Base-by-base conservation (phyloP, 2,797 vertebrate genomes). In the Todus mexicanus region DNA sequence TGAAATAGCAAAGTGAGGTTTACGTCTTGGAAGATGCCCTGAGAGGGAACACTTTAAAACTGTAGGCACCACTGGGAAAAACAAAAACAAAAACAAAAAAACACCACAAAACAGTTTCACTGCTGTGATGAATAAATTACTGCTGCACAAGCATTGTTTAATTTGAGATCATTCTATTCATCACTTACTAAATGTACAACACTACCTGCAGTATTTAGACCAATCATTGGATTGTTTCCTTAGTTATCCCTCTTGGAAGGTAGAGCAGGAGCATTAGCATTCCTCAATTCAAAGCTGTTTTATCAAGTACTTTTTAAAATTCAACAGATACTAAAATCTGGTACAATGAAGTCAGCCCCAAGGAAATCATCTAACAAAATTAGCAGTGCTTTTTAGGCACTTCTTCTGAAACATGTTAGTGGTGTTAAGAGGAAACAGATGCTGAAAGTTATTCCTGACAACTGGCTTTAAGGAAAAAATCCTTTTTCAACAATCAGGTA, bases 391-490 rank as follows among this genome's bases (percentile, higher is more conserved):
- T 77, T 85, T 90, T 59, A 77, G 73, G 57, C 51, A 92, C 86
- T 94, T 93, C 70, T 51, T 85, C 11, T 5, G 31, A 92, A 90
- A 93, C 56, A 31, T 47, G 56, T 86, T 80, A 89, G 70, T 23
- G 51, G 35, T 42, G 47, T 47, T 93, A 89, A 89, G 59, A 89
- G 2, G 19, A 93, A 95, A 86, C 81, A 95, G 92, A 94, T 89
- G 87, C 84, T 78, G 40, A n/a, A 45, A 51, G 84, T 72, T 93
- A 83, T 60, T 95, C 51, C 90, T 87, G 57, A 91, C 38, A 50
- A 89, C 25, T 78, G 29, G 21, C 45, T 94, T 87, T 74, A 89
- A 16, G 84, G 35, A 18, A 84, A 82, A 90, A 80, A 87, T 38
- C 50, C 29, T 40, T 91, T 73, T 71, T 80, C 54, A 92, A 86